Conservation (phyloP, 1,140 invertebrate species). For the Drosophila neocordata region DNA sequence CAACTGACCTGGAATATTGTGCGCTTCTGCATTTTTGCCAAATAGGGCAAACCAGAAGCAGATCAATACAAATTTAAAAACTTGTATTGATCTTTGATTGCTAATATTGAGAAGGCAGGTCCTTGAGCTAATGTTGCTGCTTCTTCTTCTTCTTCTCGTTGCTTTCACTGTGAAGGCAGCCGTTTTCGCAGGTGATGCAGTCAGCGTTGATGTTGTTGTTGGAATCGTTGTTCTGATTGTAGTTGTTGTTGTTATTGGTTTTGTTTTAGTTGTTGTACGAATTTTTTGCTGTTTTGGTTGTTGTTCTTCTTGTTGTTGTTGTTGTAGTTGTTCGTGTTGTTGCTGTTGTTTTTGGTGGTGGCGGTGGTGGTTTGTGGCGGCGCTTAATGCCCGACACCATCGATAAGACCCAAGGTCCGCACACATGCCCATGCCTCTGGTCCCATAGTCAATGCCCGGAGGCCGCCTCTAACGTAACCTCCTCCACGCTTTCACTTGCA, state of each 20-base stretch:
- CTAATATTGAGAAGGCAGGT: slow-evolving; percentile 32
- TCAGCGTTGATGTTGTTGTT: slow-evolving; percentile 45
- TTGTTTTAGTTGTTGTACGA: slow-evolving; percentile 13
- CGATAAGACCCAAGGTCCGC: slow-evolving; percentile 88
- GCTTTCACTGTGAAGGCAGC: slow-evolving; percentile 67
- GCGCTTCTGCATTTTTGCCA: slow-evolving; percentile 62
- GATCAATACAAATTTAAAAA: slow-evolving; percentile 55
- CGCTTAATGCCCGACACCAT: slow-evolving; percentile 85
- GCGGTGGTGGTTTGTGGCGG: slow-evolving; percentile 60
- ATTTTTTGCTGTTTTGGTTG: slow-evolving; percentile 28
- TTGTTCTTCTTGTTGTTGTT: slow-evolving; percentile 32
- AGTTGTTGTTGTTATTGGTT: slow-evolving; percentile 35
- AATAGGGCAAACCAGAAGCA: slow-evolving; percentile 55
- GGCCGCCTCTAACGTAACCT: slow-evolving; percentile 86
- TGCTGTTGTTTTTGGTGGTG: slow-evolving; percentile 42
- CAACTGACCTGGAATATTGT: slow-evolving; percentile 73
- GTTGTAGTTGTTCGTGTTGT: too few species aligned
- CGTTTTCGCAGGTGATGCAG: slow-evolving; percentile 52
- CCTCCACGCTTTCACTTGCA: slow-evolving; percentile 79
- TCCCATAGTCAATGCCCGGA: slow-evolving; percentile 90
- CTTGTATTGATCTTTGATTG: slow-evolving; percentile 33
- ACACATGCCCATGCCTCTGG: slow-evolving; percentile 91
- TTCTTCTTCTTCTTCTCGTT: slow-evolving; percentile 54
- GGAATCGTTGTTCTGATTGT: slow-evolving; percentile 21
- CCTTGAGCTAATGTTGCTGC: slow-evolving; percentile 19